Base-by-base conservation (phyloP, 2,113 vertebrate species). In the Nycticorax nycticorax region DNA sequence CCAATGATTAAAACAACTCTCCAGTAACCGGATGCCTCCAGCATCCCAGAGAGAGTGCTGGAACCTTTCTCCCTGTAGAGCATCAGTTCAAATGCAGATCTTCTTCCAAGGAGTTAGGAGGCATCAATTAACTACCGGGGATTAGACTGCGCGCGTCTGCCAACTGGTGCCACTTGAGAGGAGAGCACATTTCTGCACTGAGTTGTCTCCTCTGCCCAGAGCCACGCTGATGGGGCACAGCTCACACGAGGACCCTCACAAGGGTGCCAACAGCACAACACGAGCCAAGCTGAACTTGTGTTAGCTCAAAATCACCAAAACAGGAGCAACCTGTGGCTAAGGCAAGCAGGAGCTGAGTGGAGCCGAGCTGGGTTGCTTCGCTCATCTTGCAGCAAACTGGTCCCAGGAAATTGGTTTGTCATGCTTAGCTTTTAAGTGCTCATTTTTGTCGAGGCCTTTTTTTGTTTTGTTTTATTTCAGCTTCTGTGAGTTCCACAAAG, bases 41-140 rank as follows among this genome's bases (percentile, higher is more conserved):
- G 71, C 55, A 50, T 78, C 47, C 66, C 57, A 57, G 30, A 95
- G 77, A 67, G 35, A 56, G 35, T 16, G 39, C 48, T 85, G 89
- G 56, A 79, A 64, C 26, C 55, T 73, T 85, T 85, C 4, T 80
- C n/a, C 62, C 41, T 50, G 22, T 26, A 73, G 62, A 87, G 53
- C 53, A n/a, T 17, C 0, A 0, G 53, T 92, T 93, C 82, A 90
- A 96, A 86, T 1, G 68, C 64, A 96, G 72, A 77, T 53, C 75
- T 72, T 78, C 76, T 88, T 94, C 79, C 93, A 90, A 84, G 80
- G 72, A 88, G 50, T 67, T 47, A 41, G n/a, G 52, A 92, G 76
- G 63, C 41, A 62, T 12, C 12, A 41, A 27, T 85, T 92, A 88
- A 85, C 74, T 91, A 56, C 52, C 1, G 7, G 60, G 80, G 73